Percentiles rank a stretch among this genome's conserved stretches.
Conservation (phyloP, 2,797 vertebrate genomes). For the Sebastes matsubarae region DNA sequence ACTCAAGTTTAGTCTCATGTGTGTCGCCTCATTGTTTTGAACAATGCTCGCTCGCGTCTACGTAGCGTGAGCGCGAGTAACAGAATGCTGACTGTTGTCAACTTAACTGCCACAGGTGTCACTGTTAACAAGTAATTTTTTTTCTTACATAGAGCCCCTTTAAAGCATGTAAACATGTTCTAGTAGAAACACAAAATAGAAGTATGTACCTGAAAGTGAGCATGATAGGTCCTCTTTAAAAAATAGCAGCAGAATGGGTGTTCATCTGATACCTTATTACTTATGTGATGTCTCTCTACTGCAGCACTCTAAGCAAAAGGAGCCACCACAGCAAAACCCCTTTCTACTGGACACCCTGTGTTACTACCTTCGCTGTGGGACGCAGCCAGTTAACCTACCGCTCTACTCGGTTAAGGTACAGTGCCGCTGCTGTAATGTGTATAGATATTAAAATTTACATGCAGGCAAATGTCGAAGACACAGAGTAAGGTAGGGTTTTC, state of each 20-base stretch:
- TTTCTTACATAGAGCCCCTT: too few species aligned
- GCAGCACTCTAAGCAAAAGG: constrained; percentile 73
- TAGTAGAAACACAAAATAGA: too few species aligned
- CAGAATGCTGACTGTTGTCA: too few species aligned
- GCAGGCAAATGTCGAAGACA: not conserved
- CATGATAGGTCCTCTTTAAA: not conserved
- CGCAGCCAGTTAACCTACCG: constrained; percentile 85
- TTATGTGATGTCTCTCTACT: not conserved
- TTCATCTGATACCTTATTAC: not conserved
- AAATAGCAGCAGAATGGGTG: not conserved
- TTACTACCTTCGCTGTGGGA: constrained; percentile 88
- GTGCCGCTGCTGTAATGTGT: not conserved
- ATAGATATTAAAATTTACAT: not conserved
- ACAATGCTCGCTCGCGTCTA: too few species aligned
- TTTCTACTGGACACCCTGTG: constrained; percentile 88
- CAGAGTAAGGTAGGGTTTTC: not conserved
- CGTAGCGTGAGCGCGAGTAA: too few species aligned
- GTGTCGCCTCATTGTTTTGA: too few species aligned
- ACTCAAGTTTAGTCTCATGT: too few species aligned
- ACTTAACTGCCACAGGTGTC: too few species aligned
- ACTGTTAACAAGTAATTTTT: too few species aligned
- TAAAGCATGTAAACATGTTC: too few species aligned
- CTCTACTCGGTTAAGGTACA: constrained; percentile 87
- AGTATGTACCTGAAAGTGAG: too few species aligned
- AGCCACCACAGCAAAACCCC: constrained; percentile 70